Conservation (phyloP, 2,113 vertebrate species). For the Colius striatus region DNA sequence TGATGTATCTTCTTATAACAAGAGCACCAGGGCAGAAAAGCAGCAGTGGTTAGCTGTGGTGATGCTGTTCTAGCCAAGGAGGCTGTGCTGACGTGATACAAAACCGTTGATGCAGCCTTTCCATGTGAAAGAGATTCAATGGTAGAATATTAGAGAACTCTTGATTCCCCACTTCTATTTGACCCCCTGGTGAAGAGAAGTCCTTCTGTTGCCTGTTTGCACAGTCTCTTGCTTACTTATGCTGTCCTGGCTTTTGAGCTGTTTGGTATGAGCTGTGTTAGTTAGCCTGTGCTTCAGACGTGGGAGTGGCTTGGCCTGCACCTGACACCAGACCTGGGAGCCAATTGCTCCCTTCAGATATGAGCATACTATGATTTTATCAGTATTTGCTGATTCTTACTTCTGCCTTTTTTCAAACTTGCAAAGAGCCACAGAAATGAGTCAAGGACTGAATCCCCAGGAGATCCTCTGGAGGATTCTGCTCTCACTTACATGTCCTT, state of each 20-base stretch:
- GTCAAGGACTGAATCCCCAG: neutral
- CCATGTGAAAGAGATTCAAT: neutral
- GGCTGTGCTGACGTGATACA: neutral
- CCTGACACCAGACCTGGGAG: neutral
- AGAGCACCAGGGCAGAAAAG: neutral
- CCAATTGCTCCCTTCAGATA: neutral
- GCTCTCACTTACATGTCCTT: neutral
- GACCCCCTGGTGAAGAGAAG: neutral
- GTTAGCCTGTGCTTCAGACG: neutral
- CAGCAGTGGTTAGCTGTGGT: neutral
- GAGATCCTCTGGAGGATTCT: neutral
- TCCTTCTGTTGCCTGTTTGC: neutral
- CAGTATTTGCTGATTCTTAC: neutral
- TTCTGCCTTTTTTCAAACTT: neutral
- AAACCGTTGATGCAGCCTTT: accelerated
- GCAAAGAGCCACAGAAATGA: neutral
- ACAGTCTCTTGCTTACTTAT: neutral
- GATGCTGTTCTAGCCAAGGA: neutral
- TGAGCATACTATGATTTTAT: neutral
- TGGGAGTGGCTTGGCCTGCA: no score
- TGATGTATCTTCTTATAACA: no score
- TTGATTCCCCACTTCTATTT: neutral
- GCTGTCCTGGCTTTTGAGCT: neutral
- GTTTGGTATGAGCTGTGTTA: neutral
- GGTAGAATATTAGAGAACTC: no score